These are phyloP conservation scores for Hyles euphorbiae DNA, from an alignment of 1,140 invertebrate species.

Conservation along the genomic window DNA sequence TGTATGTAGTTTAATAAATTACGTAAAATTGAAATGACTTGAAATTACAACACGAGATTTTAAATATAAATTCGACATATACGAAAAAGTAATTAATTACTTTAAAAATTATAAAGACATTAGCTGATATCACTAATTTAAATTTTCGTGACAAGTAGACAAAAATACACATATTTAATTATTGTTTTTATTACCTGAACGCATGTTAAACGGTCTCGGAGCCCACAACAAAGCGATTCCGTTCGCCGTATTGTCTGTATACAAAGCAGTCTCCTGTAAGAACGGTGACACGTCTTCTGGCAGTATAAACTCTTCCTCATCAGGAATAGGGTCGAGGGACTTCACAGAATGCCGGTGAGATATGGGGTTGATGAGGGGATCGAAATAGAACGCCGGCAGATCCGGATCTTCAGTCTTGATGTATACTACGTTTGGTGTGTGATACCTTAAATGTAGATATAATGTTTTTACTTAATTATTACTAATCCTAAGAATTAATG, in stretches of 20 bases:
- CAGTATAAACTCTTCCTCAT: constrained; percentile 96
- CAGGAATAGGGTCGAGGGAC: constrained; percentile 88
- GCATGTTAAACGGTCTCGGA: constrained; percentile 96
- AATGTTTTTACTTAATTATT: too few relatives aligned
- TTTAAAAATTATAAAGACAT: too few relatives aligned
- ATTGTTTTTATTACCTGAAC: constrained; percentile 81
- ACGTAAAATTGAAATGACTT: too few relatives aligned
- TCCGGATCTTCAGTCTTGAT: constrained; percentile 99
- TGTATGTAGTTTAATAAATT: too few relatives aligned
- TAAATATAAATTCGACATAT: too few relatives aligned
- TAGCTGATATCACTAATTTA: too few relatives aligned
- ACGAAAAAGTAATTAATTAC: too few relatives aligned
- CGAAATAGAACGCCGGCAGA: constrained; percentile 99
- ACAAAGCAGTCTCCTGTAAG: constrained; percentile 95
- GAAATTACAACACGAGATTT: too few relatives aligned
- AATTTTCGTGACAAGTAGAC: too few relatives aligned
- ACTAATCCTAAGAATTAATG: too few relatives aligned
- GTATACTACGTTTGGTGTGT: constrained; percentile 98
- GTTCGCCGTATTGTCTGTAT: constrained; percentile 99
- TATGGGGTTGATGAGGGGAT: constrained; percentile 99
- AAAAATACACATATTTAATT: not conserved
- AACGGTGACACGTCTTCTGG: constrained; percentile 94
- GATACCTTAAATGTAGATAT: constrained; percentile 86
- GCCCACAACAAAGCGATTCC: constrained; percentile 99
- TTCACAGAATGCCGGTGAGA: constrained; percentile 95